Evolutionary conservation across 2,113 vertebrate species (phyloP).

Genomic region (Abramis brama): DNA sequence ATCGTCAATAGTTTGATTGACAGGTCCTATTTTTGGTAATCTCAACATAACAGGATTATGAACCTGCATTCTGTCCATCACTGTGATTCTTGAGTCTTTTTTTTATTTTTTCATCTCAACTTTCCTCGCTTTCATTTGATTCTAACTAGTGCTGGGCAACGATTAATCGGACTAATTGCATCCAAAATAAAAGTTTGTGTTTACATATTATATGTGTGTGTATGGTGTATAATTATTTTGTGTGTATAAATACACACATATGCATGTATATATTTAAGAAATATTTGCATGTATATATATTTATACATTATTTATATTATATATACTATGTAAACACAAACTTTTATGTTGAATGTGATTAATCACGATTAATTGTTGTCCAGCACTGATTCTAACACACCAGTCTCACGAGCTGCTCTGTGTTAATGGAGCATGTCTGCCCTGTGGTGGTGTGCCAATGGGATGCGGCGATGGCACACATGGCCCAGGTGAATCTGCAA

Average conservation of each 20-base stretch:
- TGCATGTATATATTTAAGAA: too few relatives aligned
- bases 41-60: conserved; percentile 43
- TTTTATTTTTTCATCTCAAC: neutral
- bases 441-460: conserved; percentile 39
- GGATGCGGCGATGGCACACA: conserved; percentile 36
- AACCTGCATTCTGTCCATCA: neutral
- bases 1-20: conserved; percentile 11
- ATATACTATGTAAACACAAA: too few relatives aligned
- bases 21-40: conserved; percentile 27
- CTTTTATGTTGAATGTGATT: too few relatives aligned
- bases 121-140: neutral
- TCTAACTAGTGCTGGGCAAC: neutral
- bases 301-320: too few relatives aligned
- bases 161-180: too few relatives aligned
- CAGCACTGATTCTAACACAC: neutral
- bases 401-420: neutral
- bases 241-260: too few relatives aligned
- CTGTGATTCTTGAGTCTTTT: neutral
- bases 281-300: too few relatives aligned
- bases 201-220: too few relatives aligned
- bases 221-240: too few relatives aligned
- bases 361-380: too few relatives aligned
- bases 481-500: conserved; percentile 49
- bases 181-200: too few relatives aligned
- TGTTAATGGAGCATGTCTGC: conserved; percentile 48